Evolutionary conservation across 92 coral and sea anemone genomes (phyloP), one percentile per base, ranked within the genome.

Genomic region (Parazoanthus swiftii): DNA sequence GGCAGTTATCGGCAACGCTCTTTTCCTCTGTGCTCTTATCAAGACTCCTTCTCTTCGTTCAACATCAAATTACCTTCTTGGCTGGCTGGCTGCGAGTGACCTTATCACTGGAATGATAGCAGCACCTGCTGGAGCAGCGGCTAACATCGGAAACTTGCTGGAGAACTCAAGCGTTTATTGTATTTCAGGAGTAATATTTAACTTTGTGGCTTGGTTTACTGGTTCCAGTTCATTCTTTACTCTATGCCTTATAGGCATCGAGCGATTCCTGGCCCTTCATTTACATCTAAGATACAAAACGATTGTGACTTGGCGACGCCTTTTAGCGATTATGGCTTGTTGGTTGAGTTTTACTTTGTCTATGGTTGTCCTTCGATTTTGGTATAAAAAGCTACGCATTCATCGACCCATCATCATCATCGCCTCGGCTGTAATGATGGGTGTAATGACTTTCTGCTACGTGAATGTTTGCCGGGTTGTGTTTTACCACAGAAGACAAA

Each of bases 171-270:
- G 16, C 0, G 3, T 75, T 2, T 75, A 75, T 8, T 75, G 79
- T 7, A 16, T 39, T 39, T 42, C 79, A 18, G 79, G 50, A 75
- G 29, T 75, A 37, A 75, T 36, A 36, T 75, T 75, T 51, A 36
- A 75, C 14, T 75, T 51, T 18, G 79, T 75, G 25, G 79, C 51
- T 75, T 75, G 79, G 79, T 75, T 75, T 75, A 18, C 79, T 75
- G 10, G 48, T 15, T 18, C 48, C n/a, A 37, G 79, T 29, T 75
- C 79, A 16, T 75, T 38, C 46, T 25, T 75, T 13, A 39, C 26
- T 39, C 10, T 75, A 8, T 25, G 48, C 16, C 13, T 39, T 0
- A 37, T 75, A 75, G 37, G 79, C 79, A 16, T 75, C 29, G 79
- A 75, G 6, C 43, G 51, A 15, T 75, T 75, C 79, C 54, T 75